Conservation (phyloP, 2,113 vertebrate species). For the Gasterosteus aculeatus region DNA sequence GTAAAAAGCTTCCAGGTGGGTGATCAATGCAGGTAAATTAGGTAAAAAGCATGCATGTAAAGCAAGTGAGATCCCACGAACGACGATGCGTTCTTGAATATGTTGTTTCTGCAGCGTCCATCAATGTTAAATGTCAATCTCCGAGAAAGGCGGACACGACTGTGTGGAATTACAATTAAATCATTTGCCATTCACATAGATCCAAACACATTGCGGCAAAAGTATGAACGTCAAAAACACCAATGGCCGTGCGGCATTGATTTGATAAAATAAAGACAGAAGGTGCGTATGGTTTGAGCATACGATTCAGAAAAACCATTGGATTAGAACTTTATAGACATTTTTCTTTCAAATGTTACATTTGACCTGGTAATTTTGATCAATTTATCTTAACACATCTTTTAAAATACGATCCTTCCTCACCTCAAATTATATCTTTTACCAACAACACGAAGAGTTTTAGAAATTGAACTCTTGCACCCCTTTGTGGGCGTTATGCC, state of each 20-base stretch:
- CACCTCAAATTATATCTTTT: not conserved
- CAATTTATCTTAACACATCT: not conserved
- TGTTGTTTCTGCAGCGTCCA: not conserved
- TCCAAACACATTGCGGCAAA: not conserved
- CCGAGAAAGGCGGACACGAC: not conserved
- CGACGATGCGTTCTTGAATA: too few species aligned
- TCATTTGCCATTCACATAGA: conserved; percentile 3
- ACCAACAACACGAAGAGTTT: not conserved
- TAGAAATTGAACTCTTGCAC: conserved; percentile 39
- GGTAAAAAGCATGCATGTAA: not conserved
- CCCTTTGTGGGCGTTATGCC: conserved; percentile 53
- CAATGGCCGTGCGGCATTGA: not conserved
- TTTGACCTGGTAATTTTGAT: not conserved
- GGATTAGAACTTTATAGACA: not conserved
- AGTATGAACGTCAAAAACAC: conserved; percentile 14
- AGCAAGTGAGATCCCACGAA: not conserved
- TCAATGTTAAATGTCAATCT: not conserved
- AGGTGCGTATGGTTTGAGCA: not conserved
- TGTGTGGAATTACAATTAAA: conserved; percentile 13
- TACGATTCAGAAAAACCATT: not conserved
- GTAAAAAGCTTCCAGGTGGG: not conserved
- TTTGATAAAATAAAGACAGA: not conserved
- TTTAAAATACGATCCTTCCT: not conserved
- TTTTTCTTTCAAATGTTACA: not conserved
- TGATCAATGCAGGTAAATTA: not conserved